Evolutionary conservation across 2,888 invertebrate species (phyloP).

Genomic region (Piscicola geometra): DNA sequence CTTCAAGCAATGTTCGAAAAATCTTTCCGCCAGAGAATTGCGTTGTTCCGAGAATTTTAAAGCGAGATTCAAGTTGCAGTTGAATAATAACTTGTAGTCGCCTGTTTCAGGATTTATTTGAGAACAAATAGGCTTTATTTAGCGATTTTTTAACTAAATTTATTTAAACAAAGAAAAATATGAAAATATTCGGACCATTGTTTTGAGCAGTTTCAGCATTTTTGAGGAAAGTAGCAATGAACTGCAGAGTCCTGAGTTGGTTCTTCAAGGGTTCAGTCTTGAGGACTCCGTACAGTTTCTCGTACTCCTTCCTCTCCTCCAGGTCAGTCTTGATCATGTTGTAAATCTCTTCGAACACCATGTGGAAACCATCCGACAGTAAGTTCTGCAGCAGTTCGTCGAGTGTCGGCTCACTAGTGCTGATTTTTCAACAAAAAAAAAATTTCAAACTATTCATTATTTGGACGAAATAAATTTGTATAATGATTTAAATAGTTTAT

Average conservation of each 20-base stretch:
- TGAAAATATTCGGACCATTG: conserved; percentile 10
- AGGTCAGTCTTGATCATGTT: conserved; percentile 25
- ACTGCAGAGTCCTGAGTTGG: conserved; percentile 16
- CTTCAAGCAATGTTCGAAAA: conserved; percentile 22
- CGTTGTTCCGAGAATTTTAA: conserved; percentile 18
- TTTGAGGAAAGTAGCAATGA: conserved; percentile 28
- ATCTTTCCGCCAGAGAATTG: conserved; percentile 21
- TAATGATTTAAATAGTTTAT: too few species aligned
- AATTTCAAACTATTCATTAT: too few species aligned
- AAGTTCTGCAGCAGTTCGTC: conserved; percentile 21
- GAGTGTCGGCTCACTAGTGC: background rate
- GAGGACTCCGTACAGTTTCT: conserved; percentile 18
- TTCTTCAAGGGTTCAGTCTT: conserved; percentile 19
- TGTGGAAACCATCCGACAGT: conserved; percentile 27
- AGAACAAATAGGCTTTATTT: background rate
- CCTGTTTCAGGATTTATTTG: background rate
- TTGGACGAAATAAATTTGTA: too few species aligned
- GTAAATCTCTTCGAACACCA: conserved; percentile 32
- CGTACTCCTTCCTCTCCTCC: conserved; percentile 26
- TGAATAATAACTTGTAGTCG: conserved; percentile 23
- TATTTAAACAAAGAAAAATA: background rate
- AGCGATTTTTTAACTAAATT: too few species aligned
- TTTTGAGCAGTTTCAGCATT: conserved; percentile 31
- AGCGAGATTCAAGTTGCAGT: conserved; percentile 23
- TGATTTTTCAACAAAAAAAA: too few species aligned